Base-by-base conservation (phyloP, 2,888 invertebrate genomes). In the Stenchaetothrips biformis region DNA sequence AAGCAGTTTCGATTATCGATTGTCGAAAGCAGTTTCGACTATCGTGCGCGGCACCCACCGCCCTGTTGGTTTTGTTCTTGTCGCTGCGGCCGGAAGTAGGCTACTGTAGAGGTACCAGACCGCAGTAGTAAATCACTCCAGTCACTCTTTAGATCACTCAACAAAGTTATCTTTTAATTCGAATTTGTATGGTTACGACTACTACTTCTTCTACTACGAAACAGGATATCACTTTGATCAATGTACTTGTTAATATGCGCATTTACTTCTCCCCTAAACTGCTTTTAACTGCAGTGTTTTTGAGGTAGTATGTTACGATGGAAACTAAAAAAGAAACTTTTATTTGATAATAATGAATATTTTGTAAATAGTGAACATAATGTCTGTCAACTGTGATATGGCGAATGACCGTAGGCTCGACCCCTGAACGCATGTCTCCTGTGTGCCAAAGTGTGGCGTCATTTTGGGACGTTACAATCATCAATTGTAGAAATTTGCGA, bases 301-400 rank as follows among this genome's bases (percentile, higher is more conserved):
- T 8, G 67, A n/a, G 67, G 67, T 67, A 67, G 67, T 67, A 21
- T 67, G 67, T 18, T 18, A 18, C 53, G 4, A 21, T 67, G 21
- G 21, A 67, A 67, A 67, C 9, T 67, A n/a, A 67, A 21, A n/a
- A 21, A 21, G 7, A n/a, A 67, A 21, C 18, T 9, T n/a, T 21
- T 4, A 21, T 67, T 67, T 67, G 67, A 67, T 67, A 67, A 67
- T 21, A 67, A 21, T 67, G 67, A 67, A 67, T 0, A 18, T 67
- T 37, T 67, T 67, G 67, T 67, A 67, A 67, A 67, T 67, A 67
- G 67, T 67, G 67, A 67, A 67, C 67, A 67, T 67, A 67, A 67
- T 67, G 67, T 67, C 67, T 67, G 67, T 67, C 21, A 67, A 67
- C 67, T 67, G 67, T 67, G 67, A 67, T 67, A 67, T 67, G 67